Conservation (phyloP, 2,797 vertebrate species). For the Rhincodon typus region DNA sequence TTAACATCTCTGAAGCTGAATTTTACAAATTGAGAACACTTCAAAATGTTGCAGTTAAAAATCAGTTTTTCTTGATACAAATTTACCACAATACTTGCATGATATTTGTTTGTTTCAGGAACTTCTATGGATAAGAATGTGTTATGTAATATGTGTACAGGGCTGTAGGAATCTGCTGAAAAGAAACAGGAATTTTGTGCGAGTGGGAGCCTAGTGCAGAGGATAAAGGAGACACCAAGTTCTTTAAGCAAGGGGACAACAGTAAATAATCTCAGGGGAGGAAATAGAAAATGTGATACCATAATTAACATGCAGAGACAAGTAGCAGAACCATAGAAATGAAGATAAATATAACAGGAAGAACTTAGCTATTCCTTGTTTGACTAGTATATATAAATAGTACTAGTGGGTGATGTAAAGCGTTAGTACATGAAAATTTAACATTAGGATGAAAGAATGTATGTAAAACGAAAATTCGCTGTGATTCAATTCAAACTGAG, state of each 20-base stretch:
- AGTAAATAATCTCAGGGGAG: not conserved
- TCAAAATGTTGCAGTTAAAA: not conserved
- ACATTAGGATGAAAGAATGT: not conserved
- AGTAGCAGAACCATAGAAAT: not conserved
- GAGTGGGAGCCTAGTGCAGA: not conserved
- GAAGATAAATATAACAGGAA: not conserved
- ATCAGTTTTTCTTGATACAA: not conserved
- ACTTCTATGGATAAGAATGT: too few relatives aligned
- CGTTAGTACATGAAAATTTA: not conserved
- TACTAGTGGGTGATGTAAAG: not conserved
- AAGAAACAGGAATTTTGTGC: not conserved
- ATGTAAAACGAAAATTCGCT: not conserved
- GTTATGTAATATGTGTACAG: not conserved
- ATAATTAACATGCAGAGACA: not conserved
- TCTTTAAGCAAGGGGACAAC: not conserved
- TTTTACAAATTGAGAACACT: not conserved
- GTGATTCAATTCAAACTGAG: not conserved
- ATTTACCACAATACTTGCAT: not conserved
- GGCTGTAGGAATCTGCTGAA: not conserved
- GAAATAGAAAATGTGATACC: not conserved
- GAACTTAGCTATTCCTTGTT: not conserved
- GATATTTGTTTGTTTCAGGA: not conserved
- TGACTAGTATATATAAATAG: not conserved
- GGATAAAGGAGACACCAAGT: not conserved
- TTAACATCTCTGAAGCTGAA: not conserved